Base-by-base conservation (phyloP, 2,888 invertebrate species). In the Drosophila affinis region DNA sequence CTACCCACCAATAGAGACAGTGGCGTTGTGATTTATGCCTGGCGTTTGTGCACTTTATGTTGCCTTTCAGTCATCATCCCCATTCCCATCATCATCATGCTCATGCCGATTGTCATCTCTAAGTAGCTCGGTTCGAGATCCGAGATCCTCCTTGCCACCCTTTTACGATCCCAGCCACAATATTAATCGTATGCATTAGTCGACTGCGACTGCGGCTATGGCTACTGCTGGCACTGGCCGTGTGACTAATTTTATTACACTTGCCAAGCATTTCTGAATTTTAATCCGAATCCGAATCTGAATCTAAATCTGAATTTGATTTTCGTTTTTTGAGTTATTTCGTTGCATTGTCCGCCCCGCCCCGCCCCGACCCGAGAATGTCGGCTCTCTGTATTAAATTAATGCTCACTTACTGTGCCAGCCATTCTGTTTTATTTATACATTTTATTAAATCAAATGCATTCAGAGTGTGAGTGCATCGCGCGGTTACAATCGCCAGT, bases 121-220 rank as follows among this genome's bases (percentile, higher is more conserved):
- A 81, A 78, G 73, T 68, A 75, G 78, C 57, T 71, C 56, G 47
- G 54, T 61, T 54, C 45, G 47, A 47, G 51, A 54, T 54, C 68
- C 45, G 47, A 47, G 51, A 54, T 54, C 68, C 72, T 67, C 54
- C 58, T 62, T 72, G 69, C 39, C 60, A 57, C 57, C 62, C 60
- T 51, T 62, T 64, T 70, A 60, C 64, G 24, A 60, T 59, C 64
- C 62, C 55, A 46, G 60, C 68, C 64, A 61, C 64, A 62, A 57
- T 69, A 75, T 84, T 80, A 78, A 83, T 84, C 78, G 78, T 65
- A 27, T 57, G 73, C 76, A 80, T 87, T 86, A 86, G 83, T 86
- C 81, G 75, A 69, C 46, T 24, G 39, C 21, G 21, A 3, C 21
- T 21, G 3, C 21, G 21, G 0, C 53, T 18, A 21, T 39, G 44